These are phyloP conservation scores for Pycnonotus jocosus DNA, from an alignment of 2,113 vertebrate species.

Conservation along the genomic window DNA sequence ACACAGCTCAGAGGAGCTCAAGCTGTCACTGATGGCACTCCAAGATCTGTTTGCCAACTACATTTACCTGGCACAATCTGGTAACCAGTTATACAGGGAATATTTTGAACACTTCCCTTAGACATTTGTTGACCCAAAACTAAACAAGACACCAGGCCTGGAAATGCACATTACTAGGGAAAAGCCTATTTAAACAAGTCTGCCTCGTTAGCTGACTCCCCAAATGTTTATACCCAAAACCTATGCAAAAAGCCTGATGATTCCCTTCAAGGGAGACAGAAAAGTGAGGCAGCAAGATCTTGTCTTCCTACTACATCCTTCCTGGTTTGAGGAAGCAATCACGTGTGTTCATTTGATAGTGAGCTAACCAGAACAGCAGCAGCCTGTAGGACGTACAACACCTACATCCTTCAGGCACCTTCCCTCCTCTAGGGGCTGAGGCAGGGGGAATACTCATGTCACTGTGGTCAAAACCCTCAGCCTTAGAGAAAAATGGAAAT, in stretches of 20 bases:
- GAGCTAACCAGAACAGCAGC: not conserved
- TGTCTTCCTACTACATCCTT: not conserved
- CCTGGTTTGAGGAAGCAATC: not conserved
- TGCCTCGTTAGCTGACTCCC: not conserved
- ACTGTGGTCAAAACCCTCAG: not conserved
- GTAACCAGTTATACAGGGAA: not conserved
- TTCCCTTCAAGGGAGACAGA: not conserved
- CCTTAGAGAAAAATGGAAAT: not conserved
- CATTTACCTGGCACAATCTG: not conserved
- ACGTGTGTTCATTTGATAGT: not conserved
- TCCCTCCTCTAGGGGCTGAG: not conserved
- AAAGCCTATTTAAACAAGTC: not conserved
- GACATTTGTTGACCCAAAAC: not conserved
- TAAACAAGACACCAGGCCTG: not conserved
- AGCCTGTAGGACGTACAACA: not conserved
- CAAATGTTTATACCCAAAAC: not conserved
- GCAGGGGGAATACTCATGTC: fast-evolving
- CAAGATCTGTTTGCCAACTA: not conserved
- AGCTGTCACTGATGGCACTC: not conserved
- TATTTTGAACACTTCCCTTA: not conserved
- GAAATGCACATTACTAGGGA: not conserved
- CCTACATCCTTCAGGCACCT: not conserved
- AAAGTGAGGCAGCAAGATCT: not conserved
- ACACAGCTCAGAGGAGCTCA: not conserved
- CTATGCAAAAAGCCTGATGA: not conserved